Evolutionary conservation across 2,888 invertebrate genomes (phyloP), one percentile per base, ranked within the genome.

Genomic region (Himalopsyche tibetana): DNA sequence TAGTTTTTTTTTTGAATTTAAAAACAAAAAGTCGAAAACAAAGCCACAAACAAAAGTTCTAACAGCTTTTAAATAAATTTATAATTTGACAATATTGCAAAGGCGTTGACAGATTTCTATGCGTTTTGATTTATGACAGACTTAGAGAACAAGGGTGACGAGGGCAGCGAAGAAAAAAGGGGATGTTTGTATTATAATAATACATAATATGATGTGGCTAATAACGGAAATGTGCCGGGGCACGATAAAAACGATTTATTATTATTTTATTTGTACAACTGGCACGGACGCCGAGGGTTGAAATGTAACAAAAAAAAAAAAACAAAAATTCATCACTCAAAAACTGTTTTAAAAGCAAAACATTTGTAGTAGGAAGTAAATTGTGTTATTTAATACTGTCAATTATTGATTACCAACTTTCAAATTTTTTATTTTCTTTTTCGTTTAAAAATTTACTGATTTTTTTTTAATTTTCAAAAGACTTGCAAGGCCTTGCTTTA

Each of bases 191-290:
- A 19, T 63, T 51, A 63, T 19, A 19, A 63, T 63, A 63, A 63
- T 63, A 15, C 51, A 51, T 51, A 63, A 63, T 63, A 63, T 63
- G 63, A 63, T 63, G 63, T 63, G 63, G 63, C 63, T 63, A 63
- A 63, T 63, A 63, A 28, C 28, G 63, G 63, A 63, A 63, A 63
- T 63, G 63, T 63, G 63, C 63, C 63, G 63, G n/a, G 63, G 63
- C 63, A 63, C 63, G 63, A 63, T 63, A 63, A 63, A 63, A 19
- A 63, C 63, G 28, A 63, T 63, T 63, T 63, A 63, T 63, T 63
- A 63, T 11, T 63, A 63, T 63, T 63, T 19, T 63, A 63, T 63
- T 63, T 63, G 19, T 63, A 63, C 63, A 19, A 19, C 63, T 19
- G 2, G 28, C 63, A 8, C 28, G 19, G 19, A 63, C 28, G 63